Percentiles rank a stretch among this genome's conserved stretches.
These are phyloP conservation scores for Solea senegalensis DNA, from an alignment of 2,113 vertebrate species.

Conservation along the genomic window DNA sequence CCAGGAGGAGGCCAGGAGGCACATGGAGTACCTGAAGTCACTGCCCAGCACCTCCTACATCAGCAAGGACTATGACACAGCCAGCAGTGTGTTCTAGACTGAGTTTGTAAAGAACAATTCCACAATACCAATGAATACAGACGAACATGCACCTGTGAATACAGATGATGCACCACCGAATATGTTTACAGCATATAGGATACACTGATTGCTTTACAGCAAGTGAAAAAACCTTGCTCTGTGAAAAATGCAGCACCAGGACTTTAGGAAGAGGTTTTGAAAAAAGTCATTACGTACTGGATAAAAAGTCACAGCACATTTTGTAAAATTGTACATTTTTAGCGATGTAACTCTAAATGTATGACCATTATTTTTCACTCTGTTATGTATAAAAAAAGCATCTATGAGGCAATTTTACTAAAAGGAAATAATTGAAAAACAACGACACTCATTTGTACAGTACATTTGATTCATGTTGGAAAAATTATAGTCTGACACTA, in stretches of 20 bases:
- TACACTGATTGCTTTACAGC: background rate
- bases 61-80: constrained; percentile 77
- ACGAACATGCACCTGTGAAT: constrained; percentile 10
- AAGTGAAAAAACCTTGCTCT: constrained; percentile 4
- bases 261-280: background rate
- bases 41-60: constrained; percentile 78
- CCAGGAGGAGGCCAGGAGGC: constrained; percentile 82
- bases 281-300: background rate
- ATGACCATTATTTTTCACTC: no score
- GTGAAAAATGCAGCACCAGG: background rate
- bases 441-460: no score
- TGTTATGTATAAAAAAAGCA: no score
- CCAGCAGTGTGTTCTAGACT: constrained; percentile 78
- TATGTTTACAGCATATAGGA: background rate
- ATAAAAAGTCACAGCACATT: background rate
- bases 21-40: constrained; percentile 84
- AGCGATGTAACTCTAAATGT: no score
- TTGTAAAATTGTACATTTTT: background rate
- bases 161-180: constrained; percentile 22
- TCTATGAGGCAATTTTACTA: no score
- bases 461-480: no score
- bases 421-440: no score
- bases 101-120: background rate
- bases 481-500: no score
- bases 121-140: constrained; percentile 4